Evolutionary conservation across 2,113 vertebrate species (phyloP), one percentile per base, ranked within the genome.

Genomic region (Sinocyclocheilus anophthalmus): DNA sequence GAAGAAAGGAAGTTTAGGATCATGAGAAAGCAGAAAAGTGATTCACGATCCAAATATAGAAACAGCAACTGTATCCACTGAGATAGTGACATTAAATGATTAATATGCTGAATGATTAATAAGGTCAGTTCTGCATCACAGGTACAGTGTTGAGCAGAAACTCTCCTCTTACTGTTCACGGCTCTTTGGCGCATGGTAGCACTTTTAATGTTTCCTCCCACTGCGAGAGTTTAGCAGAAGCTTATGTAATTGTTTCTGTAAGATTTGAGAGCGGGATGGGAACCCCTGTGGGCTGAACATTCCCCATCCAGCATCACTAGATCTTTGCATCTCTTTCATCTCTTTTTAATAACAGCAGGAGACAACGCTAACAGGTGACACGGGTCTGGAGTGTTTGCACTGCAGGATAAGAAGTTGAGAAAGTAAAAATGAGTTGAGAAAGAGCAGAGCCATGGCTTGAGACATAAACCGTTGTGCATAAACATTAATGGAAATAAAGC

Each of bases 61-160:
- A 81, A 65, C 48, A 85, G 87, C 89, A 77, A 90, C 84, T 90
- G 87, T 24, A 65, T 80, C 88, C 86, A 67, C 30, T 67, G 83
- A 84, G 48, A 45, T 11, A 30, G 83, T 82, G 84, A 77, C 86
- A 88, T 88, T 88, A 88, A 89, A 93, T 92, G 90, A 93, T 94
- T 92, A 93, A 93, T 91, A 91, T 73, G 59, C 84, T 87, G 79
- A 2, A 89, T 90, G 50, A 39, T 79, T 79, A 90, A 91, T 88
- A 90, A 87, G 82, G 80, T 79, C 80, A 84, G 91, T 90, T 88
- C 61, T 86, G 65, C 85, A 85, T 76, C 80, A 67, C 69, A 89
- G 90, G 86, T 89, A 87, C 22, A 75, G 73, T 39, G 14, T 83
- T 89, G 86, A 69, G 89, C 55, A 85, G 85, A 88, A 86, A 83